phyloP scores from a whole-genome alignment of 2,113 vertebrate genomes.

The Micromys minutus region DNA sequence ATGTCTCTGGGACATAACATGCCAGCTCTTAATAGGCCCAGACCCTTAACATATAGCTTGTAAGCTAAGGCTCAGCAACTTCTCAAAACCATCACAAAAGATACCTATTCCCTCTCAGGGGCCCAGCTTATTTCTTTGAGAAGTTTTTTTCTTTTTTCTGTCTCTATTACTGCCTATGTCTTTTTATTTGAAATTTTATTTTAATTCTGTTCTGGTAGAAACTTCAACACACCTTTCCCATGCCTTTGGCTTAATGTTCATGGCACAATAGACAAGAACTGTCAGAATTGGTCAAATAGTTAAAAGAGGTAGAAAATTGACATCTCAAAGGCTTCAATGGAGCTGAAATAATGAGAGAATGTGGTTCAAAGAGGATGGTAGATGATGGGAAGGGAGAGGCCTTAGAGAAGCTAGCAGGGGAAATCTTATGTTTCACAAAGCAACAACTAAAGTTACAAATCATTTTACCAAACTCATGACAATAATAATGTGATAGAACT shows the following conservation, averaged over 20 bases:
- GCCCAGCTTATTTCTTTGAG: neutral
- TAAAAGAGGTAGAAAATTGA: neutral
- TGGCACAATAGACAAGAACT: neutral
- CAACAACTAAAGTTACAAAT: neutral
- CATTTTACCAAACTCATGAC: neutral
- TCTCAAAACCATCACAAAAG: neutral
- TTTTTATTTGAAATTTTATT: neutral
- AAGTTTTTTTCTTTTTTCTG: neutral
- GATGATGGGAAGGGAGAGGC: neutral
- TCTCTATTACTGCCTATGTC: neutral
- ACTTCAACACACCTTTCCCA: neutral
- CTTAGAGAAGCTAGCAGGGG: neutral
- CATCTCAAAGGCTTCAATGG: neutral
- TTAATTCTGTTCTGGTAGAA: neutral
- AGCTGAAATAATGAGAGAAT: neutral
- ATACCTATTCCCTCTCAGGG: neutral
- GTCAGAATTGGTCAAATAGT: neutral
- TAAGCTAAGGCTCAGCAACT: neutral
- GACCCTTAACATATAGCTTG: neutral
- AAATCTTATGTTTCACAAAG: neutral
- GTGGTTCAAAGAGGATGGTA: neutral
- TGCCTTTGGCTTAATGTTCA: neutral
- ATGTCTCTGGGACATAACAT: neutral
- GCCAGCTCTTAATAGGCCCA: neutral
- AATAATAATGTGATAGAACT: neutral